Conservation (phyloP, 2,797 vertebrate genomes). For the Helostoma temminkii region DNA sequence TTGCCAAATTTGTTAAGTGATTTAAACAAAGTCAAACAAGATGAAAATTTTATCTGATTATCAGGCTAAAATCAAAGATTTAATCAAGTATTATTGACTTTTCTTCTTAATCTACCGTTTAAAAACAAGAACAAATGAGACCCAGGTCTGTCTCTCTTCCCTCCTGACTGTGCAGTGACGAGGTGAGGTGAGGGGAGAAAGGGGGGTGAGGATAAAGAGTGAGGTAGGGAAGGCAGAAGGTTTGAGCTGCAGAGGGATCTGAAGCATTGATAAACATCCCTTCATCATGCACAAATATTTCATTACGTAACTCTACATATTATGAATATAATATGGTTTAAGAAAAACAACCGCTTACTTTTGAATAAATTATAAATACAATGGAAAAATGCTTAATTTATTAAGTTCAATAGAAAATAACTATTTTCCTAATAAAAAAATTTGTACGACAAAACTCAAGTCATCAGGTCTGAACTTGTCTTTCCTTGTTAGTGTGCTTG, state of each 20-base stretch:
- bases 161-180: slow-evolving; percentile 50
- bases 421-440: slow-evolving; percentile 6
- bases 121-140: slow-evolving; percentile 19
- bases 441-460: slow-evolving; percentile 37
- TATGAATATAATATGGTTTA: slow-evolving; percentile 22
- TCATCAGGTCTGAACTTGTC: slow-evolving; percentile 53
- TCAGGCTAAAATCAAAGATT: not conserved
- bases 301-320: slow-evolving; percentile 23
- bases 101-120: not conserved
- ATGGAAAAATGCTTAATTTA: slow-evolving; percentile 11
- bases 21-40: not conserved
- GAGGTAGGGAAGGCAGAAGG: slow-evolving; percentile 30
- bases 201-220: slow-evolving; percentile 17
- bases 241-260: slow-evolving; percentile 77
- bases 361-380: not conserved
- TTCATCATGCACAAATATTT: slow-evolving; percentile 49
- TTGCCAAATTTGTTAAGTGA: not conserved
- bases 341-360: slow-evolving; percentile 2
- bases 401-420: slow-evolving; percentile 7
- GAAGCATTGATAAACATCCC: slow-evolving; percentile 53
- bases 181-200: slow-evolving; percentile 33
- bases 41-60: not conserved
- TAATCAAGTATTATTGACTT: not conserved
- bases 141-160: slow-evolving; percentile 71
- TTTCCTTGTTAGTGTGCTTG: slow-evolving; percentile 46